Conservation (phyloP, 2,113 vertebrate species). For the Taurulus bubalis region DNA sequence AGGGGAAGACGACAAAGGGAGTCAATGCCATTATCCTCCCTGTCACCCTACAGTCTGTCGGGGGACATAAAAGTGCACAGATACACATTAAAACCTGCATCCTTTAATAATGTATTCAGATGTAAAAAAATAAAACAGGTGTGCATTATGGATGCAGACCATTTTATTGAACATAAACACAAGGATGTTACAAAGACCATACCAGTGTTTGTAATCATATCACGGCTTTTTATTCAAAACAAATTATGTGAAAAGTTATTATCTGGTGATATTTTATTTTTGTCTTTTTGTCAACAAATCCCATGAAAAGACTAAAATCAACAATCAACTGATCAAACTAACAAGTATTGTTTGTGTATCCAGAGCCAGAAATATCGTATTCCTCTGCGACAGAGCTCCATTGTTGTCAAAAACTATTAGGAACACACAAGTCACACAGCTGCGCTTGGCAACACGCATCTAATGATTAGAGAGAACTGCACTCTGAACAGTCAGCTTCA, state of each 20-base stretch:
- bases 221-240: too few species aligned
- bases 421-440: background rate
- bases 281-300: constrained; percentile 1
- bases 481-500: background rate
- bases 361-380: background rate
- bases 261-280: background rate
- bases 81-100: constrained; percentile 15
- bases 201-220: background rate
- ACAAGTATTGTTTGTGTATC: background rate
- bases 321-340: background rate
- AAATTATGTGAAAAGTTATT: background rate
- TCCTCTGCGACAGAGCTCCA: background rate
- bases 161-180: background rate
- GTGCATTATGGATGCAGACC: constrained; percentile 9
- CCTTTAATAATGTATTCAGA: constrained; percentile 43
- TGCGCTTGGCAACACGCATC: background rate
- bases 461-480: background rate
- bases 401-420: background rate
- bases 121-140: background rate
- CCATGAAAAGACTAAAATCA: background rate
- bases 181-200: background rate
- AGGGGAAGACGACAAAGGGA: constrained; percentile 47
- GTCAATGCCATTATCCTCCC: constrained; percentile 42
- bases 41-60: constrained; percentile 10
- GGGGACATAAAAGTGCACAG: constrained; percentile 41